Percentiles rank a stretch among this genome's conserved stretches.
Evolutionary conservation across 2,888 invertebrate genomes (phyloP).

Genomic region (Phanerotoma sp.): DNA sequence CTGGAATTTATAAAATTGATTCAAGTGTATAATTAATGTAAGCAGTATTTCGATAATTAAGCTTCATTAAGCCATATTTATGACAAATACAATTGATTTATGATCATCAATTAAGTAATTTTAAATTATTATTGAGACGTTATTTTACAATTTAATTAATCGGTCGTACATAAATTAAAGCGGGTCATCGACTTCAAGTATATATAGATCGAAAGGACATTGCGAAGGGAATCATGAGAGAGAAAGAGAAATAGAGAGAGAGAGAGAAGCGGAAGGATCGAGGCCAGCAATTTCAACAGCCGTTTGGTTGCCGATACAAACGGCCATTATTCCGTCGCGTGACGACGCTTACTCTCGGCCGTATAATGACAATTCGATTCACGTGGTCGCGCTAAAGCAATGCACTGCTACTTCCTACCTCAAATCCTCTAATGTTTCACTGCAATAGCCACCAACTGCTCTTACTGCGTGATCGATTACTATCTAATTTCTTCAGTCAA

Average conservation of each 20-base stretch:
- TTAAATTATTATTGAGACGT: not conserved
- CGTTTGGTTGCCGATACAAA: conserved; percentile 29
- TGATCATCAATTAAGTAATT: not conserved
- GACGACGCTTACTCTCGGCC: conserved; percentile 28
- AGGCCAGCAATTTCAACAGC: conserved; percentile 31
- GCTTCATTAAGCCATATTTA: not conserved
- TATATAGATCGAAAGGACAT: conserved; percentile 10
- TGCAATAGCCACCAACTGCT: conserved; percentile 3
- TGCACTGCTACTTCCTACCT: conserved; percentile 25
- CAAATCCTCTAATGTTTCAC: conserved; percentile 4
- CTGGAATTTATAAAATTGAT: not conserved
- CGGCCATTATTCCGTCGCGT: conserved; percentile 35
- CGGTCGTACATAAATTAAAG: conserved; percentile 4
- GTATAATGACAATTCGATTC: conserved; percentile 38
- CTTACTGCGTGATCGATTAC: conserved; percentile 9
- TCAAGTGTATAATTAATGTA: not conserved
- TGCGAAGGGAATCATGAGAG: conserved; percentile 3
- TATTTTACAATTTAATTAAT: not conserved
- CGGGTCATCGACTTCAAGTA: conserved; percentile 18
- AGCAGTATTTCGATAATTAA: not conserved
- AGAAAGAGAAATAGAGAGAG: too few species aligned
- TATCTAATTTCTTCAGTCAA: conserved; percentile 5
- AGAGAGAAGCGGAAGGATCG: conserved; percentile 19
- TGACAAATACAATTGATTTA: not conserved
- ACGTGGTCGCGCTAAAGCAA: conserved; percentile 34